Conservation (phyloP, 2,888 invertebrate species). For the Epistrophe grossulariae region DNA sequence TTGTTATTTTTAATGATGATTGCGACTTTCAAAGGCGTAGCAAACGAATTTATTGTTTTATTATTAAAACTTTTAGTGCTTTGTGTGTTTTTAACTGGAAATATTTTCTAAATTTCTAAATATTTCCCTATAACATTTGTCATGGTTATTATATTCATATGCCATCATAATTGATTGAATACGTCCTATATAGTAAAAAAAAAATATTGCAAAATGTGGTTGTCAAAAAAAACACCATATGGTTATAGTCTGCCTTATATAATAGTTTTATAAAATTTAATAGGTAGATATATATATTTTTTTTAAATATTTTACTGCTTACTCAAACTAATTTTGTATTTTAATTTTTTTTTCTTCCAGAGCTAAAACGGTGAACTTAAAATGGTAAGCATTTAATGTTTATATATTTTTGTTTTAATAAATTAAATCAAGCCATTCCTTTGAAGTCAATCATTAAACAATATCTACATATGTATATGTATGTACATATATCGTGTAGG, state of each 20-base stretch:
- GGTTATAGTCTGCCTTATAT: slow-evolving; percentile 23
- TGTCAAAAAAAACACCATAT: slow-evolving; percentile 47
- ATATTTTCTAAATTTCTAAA: not conserved
- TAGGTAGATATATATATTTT: not conserved
- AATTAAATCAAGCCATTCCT: not conserved
- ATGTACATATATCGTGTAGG: too few relatives aligned
- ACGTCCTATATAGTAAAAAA: slow-evolving; percentile 6
- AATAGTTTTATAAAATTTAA: slow-evolving; percentile 17
- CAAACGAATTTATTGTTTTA: slow-evolving; percentile 22
- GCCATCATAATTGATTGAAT: slow-evolving; percentile 34
- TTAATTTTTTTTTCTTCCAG: slow-evolving; percentile 56
- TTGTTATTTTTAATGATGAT: slow-evolving; percentile 35
- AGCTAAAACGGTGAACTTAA: slow-evolving; percentile 59
- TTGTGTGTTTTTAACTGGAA: not conserved
- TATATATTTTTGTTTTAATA: not conserved
- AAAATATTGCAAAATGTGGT: slow-evolving; percentile 55
- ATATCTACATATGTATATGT: too few relatives aligned
- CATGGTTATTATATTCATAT: not conserved
- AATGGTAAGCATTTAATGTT: slow-evolving; percentile 59
- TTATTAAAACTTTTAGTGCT: not conserved
- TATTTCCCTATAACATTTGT: not conserved
- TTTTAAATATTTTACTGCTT: not conserved
- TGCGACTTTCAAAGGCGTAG: slow-evolving; percentile 8
- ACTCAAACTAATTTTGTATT: slow-evolving; percentile 17
- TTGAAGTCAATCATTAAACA: not conserved